Base-by-base conservation (phyloP, 2,797 vertebrate species). In the Decapterus maruadsi region DNA sequence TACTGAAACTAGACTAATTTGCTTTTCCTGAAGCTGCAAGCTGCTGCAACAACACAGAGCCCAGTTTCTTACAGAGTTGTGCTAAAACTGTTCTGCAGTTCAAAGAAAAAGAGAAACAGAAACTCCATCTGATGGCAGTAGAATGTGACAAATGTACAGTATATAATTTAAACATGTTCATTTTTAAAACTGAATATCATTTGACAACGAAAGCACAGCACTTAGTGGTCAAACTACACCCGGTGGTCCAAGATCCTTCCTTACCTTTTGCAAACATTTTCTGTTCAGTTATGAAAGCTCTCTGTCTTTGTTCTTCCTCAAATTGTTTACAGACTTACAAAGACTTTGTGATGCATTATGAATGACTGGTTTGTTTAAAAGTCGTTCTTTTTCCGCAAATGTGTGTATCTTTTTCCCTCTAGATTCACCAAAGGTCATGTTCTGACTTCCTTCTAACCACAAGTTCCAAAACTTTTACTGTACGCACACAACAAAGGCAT, bases 401-500 rank as follows among this genome's bases (percentile, higher is more conserved):
- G 8, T 11, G 22, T 51, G 12, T 20, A 50, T 4, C 19, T 2
- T 4, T 4, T 51, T 51, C 12, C 22, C 2, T 22, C 50, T 12
- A 10, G 12, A 50, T n/a, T n/a, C 9, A 4, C 8, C 8, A 48
- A 48, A 51, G 50, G 22, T 26, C 13, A 12, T 14, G 13, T 1
- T 53, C 38, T 40, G 7, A 38, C 13, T 43, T 43, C 13, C 13
- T 43, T 56, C 12, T 1, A 43, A 54, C 4, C 29, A 72, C 4
- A 3, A 31, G 48, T 22, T 26, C 3, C 16, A 63, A 45, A 29
- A 17, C 22, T 29, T 45, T 56, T 45, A n/a, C n/a, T n/a, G n/a
- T 38, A 42, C 58, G n/a, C n/a, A 63, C 62, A 63, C 38, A 57
- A 51, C 19, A 17, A 70, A 42, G 55, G 40, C 42, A 50, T 59